Percentiles rank a stretch among this genome's conserved stretches.
These are phyloP conservation scores for Drosophila hamatofila DNA, from an alignment of 2,888 invertebrate genomes.

Conservation along the genomic window DNA sequence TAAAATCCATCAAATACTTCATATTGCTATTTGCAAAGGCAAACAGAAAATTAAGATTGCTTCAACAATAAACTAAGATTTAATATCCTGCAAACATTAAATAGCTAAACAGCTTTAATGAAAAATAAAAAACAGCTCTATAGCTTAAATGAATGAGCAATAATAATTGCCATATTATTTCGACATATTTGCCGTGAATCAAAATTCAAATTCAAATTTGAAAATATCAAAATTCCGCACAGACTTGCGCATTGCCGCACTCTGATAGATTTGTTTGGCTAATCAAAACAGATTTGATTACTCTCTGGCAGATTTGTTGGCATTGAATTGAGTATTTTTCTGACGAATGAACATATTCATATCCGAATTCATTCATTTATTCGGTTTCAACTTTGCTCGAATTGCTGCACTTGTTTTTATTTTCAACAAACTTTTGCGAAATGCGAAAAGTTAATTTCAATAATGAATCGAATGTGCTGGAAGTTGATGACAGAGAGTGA, in stretches of 20 bases:
- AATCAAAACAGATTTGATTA: background rate
- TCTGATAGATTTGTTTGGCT: background rate
- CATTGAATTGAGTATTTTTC: background rate
- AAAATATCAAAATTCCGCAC: background rate
- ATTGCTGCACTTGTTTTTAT: background rate
- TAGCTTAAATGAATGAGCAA: too few species aligned
- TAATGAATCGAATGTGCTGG: background rate
- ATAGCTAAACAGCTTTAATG: too few species aligned
- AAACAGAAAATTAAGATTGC: too few species aligned
- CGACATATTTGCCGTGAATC: background rate
- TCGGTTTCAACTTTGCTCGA: background rate
- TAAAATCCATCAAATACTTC: too few species aligned
- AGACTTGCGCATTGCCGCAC: background rate
- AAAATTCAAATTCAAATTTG: conserved; percentile 1
- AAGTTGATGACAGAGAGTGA: background rate
- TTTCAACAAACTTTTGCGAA: background rate
- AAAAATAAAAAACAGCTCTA: too few species aligned
- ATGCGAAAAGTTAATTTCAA: conserved; percentile 1
- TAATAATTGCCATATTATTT: too few species aligned
- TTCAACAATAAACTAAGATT: too few species aligned
- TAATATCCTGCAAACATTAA: too few species aligned
- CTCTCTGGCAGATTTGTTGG: background rate
- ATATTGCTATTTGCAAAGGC: too few species aligned
- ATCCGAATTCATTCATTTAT: background rate
- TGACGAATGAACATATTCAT: background rate